Percentiles rank a stretch among this genome's conserved stretches.
These are phyloP conservation scores for Taenioides sp. DNA, from an alignment of 2,797 vertebrate species.

Conservation along the genomic window DNA sequence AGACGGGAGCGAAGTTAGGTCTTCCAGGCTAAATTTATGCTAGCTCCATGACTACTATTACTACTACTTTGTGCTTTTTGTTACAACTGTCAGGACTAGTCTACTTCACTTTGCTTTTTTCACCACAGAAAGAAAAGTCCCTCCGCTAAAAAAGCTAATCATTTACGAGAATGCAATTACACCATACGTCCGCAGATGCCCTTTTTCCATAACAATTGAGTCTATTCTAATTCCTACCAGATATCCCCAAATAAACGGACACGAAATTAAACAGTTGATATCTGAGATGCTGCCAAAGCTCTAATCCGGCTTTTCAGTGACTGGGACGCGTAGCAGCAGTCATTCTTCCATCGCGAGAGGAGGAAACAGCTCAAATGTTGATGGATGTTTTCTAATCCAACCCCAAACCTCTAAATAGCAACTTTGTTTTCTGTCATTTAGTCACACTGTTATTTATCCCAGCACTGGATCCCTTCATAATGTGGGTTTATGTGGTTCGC, in stretches of 20 bases:
- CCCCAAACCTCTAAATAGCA: conserved; percentile 47
- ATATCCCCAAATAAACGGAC: conserved; percentile 14
- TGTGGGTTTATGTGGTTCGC: conserved; percentile 29
- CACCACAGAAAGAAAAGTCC: background rate
- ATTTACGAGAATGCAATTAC: background rate
- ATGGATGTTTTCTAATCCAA: conserved; percentile 38
- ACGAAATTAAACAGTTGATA: conserved; percentile 11
- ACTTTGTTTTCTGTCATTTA: conserved; percentile 42
- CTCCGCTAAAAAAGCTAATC: background rate
- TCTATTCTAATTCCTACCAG: conserved; percentile 6
- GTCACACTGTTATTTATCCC: conserved; percentile 36
- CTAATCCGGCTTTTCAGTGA: conserved; percentile 43
- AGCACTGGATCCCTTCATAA: conserved; percentile 36
- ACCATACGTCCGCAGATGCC: background rate
- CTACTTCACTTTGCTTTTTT: too few species aligned
- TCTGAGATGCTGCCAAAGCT: conserved; percentile 10
- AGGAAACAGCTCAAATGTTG: conserved; percentile 42
- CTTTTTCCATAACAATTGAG: conserved; percentile 2
- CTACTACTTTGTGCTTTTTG: too few species aligned
- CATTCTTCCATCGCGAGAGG: conserved; percentile 34
- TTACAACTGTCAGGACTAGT: too few species aligned
- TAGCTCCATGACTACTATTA: too few species aligned
- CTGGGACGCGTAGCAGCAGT: conserved; percentile 22
- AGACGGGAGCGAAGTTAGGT: too few species aligned
- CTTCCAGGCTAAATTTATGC: too few species aligned